Conservation (phyloP, 2,797 vertebrate species). For the Holocentrus rufus region DNA sequence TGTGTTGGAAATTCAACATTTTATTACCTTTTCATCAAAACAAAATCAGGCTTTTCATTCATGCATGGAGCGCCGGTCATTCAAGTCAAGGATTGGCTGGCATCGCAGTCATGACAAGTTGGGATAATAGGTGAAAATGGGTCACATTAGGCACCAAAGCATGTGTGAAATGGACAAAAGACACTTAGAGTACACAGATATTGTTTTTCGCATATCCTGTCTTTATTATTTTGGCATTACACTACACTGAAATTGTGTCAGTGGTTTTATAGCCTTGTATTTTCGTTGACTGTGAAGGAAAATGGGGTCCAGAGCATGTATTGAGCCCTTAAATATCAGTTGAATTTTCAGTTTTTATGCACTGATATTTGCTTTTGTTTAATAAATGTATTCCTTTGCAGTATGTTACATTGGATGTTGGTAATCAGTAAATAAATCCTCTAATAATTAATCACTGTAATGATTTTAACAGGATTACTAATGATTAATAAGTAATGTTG, state of each 20-base stretch:
- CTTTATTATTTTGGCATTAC: not conserved
- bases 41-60: conserved; percentile 9
- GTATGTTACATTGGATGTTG: not conserved
- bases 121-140: conserved; percentile 13
- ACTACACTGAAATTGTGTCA: not conserved
- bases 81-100: not conserved
- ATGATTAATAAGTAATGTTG: not conserved
- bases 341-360: no score
- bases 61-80: not conserved
- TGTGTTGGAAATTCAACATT: conserved; percentile 22
- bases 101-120: not conserved
- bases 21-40: conserved; percentile 33
- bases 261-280: conserved; percentile 35
- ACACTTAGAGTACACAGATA: not conserved
- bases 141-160: conserved; percentile 23
- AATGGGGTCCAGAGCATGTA: not conserved
- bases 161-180: conserved; percentile 21
- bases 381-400: not conserved
- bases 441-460: not conserved
- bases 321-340: not conserved
- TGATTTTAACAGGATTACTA: not conserved
- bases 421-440: not conserved
- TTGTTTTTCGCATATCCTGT: conserved; percentile 3
- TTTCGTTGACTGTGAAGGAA: conserved; percentile 29
- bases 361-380: no score